Base-by-base conservation (phyloP, 2,113 vertebrate genomes). In the Psammodynastes pulverulentus region DNA sequence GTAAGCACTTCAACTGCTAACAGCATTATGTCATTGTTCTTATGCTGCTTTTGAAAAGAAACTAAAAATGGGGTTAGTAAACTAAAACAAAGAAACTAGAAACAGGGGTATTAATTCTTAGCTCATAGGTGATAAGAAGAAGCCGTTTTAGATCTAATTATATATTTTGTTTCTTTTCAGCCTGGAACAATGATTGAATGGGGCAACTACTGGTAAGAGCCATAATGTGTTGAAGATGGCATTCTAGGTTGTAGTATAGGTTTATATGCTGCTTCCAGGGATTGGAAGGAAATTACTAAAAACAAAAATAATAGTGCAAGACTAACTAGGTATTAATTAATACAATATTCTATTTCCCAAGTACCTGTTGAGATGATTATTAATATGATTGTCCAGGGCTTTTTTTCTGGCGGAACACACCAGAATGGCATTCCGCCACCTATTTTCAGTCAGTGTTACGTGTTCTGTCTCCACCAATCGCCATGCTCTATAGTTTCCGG, bases 131-230 rank as follows among this genome's bases (percentile, higher is more conserved):
- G 17, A 29, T 48, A 19, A 5, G 62, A 79, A 34, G 21, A 84
- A 53, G 3, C 17, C 3, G 39, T 48, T 10, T 26, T 26, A 13
- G 10, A 9, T 58, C 84, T 86, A 86, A n/a, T 49, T 12, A 24
- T 19, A 34, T 94, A 54, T 15, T 58, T 91, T 94, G 7, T 87
- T 51, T 93, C 95, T 91, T 97, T 97, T 91, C 97, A 99, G 99
- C 99, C 99, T 12, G 99, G 99, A 94, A 99, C 99, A 4, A 99
- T 99, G 99, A 99, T 99, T 67, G 99, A 99, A 93, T 99, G 99
- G 99, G 99, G 99, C 72, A 99, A 99, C 96, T 99, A 99, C 97
- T 99, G 99, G 99, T 99, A 95, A 98, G 98, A 94, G 86, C 87
- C 39, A 54, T 5, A 3, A 45, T 56, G 9, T 51, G 21, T 17